Percentiles rank a stretch among this genome's conserved stretches.
phyloP scores from a whole-genome alignment of 2,888 invertebrate species.

The Himalopsyche tibetana region DNA sequence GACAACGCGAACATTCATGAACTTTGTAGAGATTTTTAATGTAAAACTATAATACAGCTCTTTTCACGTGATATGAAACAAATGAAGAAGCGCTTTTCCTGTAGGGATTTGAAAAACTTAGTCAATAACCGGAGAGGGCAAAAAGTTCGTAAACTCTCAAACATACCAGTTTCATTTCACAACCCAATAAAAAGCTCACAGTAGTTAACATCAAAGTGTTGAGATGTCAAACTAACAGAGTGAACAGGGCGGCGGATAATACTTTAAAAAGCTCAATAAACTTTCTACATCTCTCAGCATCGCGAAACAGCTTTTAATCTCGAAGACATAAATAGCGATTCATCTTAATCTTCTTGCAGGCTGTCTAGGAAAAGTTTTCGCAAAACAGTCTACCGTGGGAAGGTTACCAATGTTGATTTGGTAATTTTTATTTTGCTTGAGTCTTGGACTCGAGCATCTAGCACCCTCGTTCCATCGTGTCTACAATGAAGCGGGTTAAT shows the following conservation, averaged over 20 bases:
- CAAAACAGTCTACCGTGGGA: constrained; percentile 26
- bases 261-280: constrained; percentile 55
- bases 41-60: not conserved
- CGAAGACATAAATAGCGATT: constrained; percentile 51
- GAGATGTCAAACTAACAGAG: constrained; percentile 55
- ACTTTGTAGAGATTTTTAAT: not conserved
- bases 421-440: constrained; percentile 20
- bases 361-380: constrained; percentile 31
- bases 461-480: constrained; percentile 44
- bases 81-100: constrained; percentile 35
- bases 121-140: constrained; percentile 43
- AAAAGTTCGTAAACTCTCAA: constrained; percentile 40
- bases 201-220: constrained; percentile 57
- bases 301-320: constrained; percentile 50
- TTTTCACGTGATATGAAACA: constrained; percentile 23
- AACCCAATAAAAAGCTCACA: constrained; percentile 41
- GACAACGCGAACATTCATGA: not conserved
- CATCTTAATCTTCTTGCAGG: constrained; percentile 48
- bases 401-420: constrained; percentile 42
- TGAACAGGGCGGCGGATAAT: constrained; percentile 46
- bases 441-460: constrained; percentile 27
- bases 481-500: constrained; percentile 55
- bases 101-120: constrained; percentile 41
- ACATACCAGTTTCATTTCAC: constrained; percentile 39
- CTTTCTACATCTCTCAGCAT: constrained; percentile 54